phyloP scores from a whole-genome alignment of 2,888 invertebrate genomes.

The Drosophila paracracens region DNA sequence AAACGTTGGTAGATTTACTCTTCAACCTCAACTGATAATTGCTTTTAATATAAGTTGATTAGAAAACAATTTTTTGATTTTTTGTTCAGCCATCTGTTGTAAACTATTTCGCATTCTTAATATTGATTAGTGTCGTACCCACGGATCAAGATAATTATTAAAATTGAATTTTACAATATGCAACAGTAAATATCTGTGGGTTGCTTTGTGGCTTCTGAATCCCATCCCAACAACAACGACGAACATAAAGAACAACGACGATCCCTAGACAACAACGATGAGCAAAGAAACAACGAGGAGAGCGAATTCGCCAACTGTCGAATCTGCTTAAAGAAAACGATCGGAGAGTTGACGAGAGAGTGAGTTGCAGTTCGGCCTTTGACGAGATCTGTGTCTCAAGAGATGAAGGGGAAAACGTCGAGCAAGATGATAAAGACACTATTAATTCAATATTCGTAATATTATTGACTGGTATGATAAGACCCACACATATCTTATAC shows the following conservation, averaged over 20 bases:
- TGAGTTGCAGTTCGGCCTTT: background rate
- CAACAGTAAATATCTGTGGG: too few relatives aligned
- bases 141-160: background rate
- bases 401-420: too few relatives aligned
- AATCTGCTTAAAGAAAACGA: background rate
- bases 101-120: background rate
- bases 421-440: too few relatives aligned
- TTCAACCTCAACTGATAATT: background rate
- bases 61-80: background rate
- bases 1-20: background rate
- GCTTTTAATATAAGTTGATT: background rate
- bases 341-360: background rate
- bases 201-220: background rate
- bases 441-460: too few relatives aligned
- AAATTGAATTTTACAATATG: background rate
- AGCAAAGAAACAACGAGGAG: background rate
- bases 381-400: too few relatives aligned
- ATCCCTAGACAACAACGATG: background rate
- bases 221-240: background rate
- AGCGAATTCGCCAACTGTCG: background rate
- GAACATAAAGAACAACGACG: background rate
- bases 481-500: background rate
- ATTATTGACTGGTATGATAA: too few relatives aligned
- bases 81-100: background rate
- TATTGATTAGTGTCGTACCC: background rate